Evolutionary conservation across 1,140 invertebrate genomes (phyloP), one percentile per base, ranked within the genome.

Genomic region (Lordiphosa clarofinis): DNA sequence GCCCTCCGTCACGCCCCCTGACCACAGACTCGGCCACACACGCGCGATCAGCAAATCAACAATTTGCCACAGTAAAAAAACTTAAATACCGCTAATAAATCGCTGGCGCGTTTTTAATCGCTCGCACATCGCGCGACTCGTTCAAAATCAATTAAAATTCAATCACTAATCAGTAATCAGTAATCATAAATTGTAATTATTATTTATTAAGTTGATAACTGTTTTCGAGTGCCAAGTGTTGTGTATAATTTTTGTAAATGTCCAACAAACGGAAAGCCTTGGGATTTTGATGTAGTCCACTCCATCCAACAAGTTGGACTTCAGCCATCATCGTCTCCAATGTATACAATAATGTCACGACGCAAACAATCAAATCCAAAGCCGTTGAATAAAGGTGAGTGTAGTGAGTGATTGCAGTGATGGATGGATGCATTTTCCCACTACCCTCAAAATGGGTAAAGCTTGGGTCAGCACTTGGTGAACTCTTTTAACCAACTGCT

Each of bases 311-410:
- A 54, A 54, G 78, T 39, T 81, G 68, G 71, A 61, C 66, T 54
- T 60, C 59, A 39, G 52, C 37, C 65, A 69, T 31, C 28, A 31
- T 31, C 28, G 28, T 31, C 28, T 31, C 28, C 28, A 31, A 31
- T 31, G 28, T 31, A 31, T 31, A 31, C 28, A 64, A 86, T 65
- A 70, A 91, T 91, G 90, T 91, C 90, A 76, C 89, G 90, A 71
- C 88, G 90, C 68, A 91, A 91, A 87, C 90, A 91, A 72, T 90
- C 90, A 72, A 91, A 91, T 78, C 90, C 90, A 35, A 91, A 91
- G 84, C 90, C 90, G 61, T 87, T 89, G 61, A 88, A 91, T 58
- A 91, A 91, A 91, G 91, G 90, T 91, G 74, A 86, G 62, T 15
- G n/a, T 19, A 31, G 28, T 8, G 28, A 31, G 28, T 31, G 28